Percentiles rank a stretch among this genome's conserved stretches.
phyloP scores from a whole-genome alignment of 2,113 vertebrate species.

The Bubo scandiacus region DNA sequence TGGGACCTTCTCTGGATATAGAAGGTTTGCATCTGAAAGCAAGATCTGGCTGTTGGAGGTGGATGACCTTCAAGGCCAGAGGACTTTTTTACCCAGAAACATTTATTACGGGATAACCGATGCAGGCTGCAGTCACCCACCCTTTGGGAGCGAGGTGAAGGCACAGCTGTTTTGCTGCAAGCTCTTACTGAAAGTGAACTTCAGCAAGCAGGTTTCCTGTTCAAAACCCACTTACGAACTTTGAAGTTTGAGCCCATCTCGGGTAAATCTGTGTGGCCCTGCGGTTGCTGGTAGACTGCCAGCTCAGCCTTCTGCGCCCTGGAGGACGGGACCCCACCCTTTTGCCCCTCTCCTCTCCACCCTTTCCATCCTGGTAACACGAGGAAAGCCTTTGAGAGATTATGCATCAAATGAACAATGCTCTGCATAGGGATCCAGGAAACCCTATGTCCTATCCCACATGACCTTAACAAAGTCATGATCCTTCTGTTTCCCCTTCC shows the following conservation, averaged over 20 bases:
- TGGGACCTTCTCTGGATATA: not conserved
- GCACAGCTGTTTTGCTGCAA: not conserved
- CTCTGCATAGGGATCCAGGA: not conserved
- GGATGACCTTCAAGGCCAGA: not conserved
- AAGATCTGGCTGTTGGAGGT: not conserved
- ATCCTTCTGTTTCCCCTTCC: conserved; percentile 49
- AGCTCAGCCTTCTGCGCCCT: not conserved
- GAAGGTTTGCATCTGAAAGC: not conserved
- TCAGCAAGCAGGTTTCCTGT: conserved; percentile 1
- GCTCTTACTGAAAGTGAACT: not conserved
- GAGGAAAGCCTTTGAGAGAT: not conserved
- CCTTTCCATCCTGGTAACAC: conserved; percentile 1
- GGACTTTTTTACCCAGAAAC: not conserved
- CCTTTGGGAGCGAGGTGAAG: not conserved
- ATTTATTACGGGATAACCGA: not conserved
- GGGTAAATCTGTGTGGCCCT: not conserved
- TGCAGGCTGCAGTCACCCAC: not conserved
- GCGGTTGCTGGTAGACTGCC: not conserved
- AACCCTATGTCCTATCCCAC: not conserved
- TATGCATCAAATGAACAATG: not conserved
- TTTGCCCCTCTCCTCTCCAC: not conserved
- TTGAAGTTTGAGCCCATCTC: not conserved
- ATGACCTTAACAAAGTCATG: not conserved
- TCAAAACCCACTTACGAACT: not conserved
- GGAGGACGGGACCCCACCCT: not conserved